These are phyloP conservation scores for Falco naumanni DNA, from an alignment of 2,797 vertebrate species.

Conservation along the genomic window DNA sequence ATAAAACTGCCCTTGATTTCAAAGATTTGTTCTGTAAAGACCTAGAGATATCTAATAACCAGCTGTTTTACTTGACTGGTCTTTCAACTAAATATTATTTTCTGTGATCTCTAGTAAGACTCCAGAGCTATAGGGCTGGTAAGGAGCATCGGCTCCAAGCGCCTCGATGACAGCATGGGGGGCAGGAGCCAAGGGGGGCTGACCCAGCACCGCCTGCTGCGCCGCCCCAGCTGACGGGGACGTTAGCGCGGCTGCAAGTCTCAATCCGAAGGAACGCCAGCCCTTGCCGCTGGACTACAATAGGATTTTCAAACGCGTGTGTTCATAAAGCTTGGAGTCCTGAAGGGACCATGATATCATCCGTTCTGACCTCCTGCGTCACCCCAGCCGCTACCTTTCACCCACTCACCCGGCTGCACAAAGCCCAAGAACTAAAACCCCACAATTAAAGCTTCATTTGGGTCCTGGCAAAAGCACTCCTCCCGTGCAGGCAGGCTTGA, in stretches of 20 bases:
- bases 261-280: background rate
- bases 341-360: background rate
- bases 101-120: too few relatives aligned
- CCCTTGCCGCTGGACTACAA: background rate
- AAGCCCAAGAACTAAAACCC: background rate
- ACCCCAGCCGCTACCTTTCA: background rate
- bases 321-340: background rate
- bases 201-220: background rate
- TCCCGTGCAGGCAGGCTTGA: accelerated
- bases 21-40: background rate
- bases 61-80: background rate
- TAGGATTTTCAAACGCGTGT: background rate
- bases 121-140: background rate
- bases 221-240: background rate
- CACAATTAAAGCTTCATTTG: background rate
- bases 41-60: background rate
- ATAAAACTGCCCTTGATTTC: background rate
- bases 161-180: accelerated
- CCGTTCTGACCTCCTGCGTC: background rate
- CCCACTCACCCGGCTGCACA: background rate
- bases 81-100: background rate
- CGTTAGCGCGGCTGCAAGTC: accelerated
- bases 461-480: background rate
- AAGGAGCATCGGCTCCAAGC: accelerated
- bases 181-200: background rate